A percentile compares a stretch with the other conserved stretches of the same genome.
Evolutionary conservation across 1,140 invertebrate genomes (phyloP).

Genomic region (Drosophila takahashii): DNA sequence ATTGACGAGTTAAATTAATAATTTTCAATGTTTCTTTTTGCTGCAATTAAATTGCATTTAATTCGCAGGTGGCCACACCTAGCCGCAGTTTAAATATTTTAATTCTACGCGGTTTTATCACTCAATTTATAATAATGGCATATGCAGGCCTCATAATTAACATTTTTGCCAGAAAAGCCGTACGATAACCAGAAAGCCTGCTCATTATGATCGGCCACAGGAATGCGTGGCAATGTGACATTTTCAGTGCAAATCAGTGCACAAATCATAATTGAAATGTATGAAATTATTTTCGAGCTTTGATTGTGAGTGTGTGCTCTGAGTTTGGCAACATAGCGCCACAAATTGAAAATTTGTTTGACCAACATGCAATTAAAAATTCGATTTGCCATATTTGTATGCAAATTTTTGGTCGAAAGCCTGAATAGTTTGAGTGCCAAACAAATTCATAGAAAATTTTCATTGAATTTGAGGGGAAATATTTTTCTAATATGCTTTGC

Average conservation of each 20-base stretch:
- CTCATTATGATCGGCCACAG: slow-evolving; percentile 9
- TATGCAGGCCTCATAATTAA: slow-evolving; percentile 45
- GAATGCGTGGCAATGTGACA: slow-evolving; percentile 6
- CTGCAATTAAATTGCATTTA: slow-evolving; percentile 1
- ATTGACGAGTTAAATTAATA: no score
- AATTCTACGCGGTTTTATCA: slow-evolving; percentile 50
- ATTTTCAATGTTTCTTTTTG: neutral
- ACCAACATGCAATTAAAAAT: slow-evolving; percentile 52
- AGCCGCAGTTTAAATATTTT: slow-evolving; percentile 24
- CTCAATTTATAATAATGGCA: slow-evolving; percentile 51
- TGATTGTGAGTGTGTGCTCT: neutral
- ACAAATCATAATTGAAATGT: slow-evolving; percentile 42
- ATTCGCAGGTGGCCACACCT: slow-evolving; percentile 6
- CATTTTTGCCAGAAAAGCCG: slow-evolving; percentile 23
- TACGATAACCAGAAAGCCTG: slow-evolving; percentile 16
- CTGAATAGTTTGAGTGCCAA: slow-evolving; percentile 1
- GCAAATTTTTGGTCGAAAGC: slow-evolving; percentile 28
- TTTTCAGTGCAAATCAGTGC: slow-evolving; percentile 22
- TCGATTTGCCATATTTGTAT: slow-evolving; percentile 56
- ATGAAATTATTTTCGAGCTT: slow-evolving; percentile 11
- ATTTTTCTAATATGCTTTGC: slow-evolving; percentile 13
- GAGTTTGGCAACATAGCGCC: slow-evolving; percentile 18
- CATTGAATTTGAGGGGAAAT: slow-evolving; percentile 20
- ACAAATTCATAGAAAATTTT: slow-evolving; percentile 9
- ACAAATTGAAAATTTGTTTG: slow-evolving; percentile 59